A percentile compares a stretch with the other conserved stretches of the same genome.
phyloP scores from a whole-genome alignment of 2,888 invertebrate genomes.

The Hofmannophila pseudospretella region DNA sequence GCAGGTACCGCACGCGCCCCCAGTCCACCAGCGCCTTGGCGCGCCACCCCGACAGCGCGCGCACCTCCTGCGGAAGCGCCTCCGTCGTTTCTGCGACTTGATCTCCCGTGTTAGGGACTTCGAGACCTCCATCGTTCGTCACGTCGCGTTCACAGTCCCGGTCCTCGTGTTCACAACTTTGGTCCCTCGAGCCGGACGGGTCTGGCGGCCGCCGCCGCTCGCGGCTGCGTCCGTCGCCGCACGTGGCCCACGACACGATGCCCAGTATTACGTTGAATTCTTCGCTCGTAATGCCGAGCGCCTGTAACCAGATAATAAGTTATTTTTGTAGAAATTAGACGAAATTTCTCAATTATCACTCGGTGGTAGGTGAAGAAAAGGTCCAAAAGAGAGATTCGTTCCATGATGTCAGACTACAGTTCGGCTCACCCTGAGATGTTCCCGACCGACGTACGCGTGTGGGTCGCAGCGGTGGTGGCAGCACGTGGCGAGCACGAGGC shows the following conservation, averaged over 20 bases:
- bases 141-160: background rate
- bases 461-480: conserved; percentile 93
- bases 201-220: conserved; percentile 31
- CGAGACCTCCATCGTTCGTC: background rate
- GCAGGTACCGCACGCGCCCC: conserved; percentile 82
- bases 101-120: no score
- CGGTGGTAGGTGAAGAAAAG: background rate
- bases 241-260: conserved; percentile 94
- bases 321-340: no score
- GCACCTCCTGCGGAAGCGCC: conserved; percentile 6
- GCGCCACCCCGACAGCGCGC: conserved; percentile 78
- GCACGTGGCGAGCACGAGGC: conserved; percentile 89
- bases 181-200: background rate
- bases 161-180: no score
- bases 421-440: conserved; percentile 39
- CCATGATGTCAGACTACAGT: no score
- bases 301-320: background rate
- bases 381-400: no score
- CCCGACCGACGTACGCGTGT: conserved; percentile 76
- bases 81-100: no score
- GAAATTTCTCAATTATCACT: background rate
- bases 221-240: conserved; percentile 82
- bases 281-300: conserved; percentile 67
- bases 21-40: conserved; percentile 88
- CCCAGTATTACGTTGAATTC: conserved; percentile 88